Conservation (phyloP, 2,113 vertebrate genomes). For the Corythoichthys haematopterus region DNA sequence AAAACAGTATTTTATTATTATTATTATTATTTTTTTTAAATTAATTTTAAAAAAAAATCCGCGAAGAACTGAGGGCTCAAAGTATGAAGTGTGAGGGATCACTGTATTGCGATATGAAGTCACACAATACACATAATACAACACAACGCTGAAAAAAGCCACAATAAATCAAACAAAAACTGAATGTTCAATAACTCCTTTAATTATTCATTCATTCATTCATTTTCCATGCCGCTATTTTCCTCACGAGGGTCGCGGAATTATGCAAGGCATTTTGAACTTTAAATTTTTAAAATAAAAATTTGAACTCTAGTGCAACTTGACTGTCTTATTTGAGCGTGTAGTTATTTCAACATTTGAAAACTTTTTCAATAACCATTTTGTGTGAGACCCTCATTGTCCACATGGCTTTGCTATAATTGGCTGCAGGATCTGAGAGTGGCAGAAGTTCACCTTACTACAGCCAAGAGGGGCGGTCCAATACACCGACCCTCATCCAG, state of each 20-base stretch:
- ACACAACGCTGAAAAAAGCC: neutral
- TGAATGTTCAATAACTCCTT: neutral
- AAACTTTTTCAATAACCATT: constrained; percentile 16
- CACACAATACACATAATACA: neutral
- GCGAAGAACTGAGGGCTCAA: too few species aligned
- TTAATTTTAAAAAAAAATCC: too few species aligned
- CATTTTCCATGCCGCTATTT: too few species aligned
- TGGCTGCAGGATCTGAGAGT: constrained; percentile 90
- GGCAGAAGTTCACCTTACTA: constrained; percentile 98
- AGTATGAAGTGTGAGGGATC: too few species aligned
- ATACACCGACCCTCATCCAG: constrained; percentile 94
- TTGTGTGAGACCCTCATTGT: constrained; percentile 51
- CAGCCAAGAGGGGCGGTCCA: constrained; percentile 91
- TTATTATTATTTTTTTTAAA: too few species aligned
- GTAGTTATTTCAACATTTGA: neutral
- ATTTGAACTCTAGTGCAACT: neutral
- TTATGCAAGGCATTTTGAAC: too few species aligned
- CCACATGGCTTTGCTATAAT: constrained; percentile 74
- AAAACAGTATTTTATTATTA: too few species aligned
- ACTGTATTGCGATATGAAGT: too few species aligned
- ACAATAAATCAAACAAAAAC: neutral
- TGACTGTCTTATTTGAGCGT: neutral
- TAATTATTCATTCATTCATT: too few species aligned
- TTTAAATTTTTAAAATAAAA: too few species aligned
- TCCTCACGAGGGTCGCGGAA: too few species aligned